These are phyloP conservation scores for Pediacus dermestoides DNA, from an alignment of 2,888 invertebrate genomes.

Conservation along the genomic window DNA sequence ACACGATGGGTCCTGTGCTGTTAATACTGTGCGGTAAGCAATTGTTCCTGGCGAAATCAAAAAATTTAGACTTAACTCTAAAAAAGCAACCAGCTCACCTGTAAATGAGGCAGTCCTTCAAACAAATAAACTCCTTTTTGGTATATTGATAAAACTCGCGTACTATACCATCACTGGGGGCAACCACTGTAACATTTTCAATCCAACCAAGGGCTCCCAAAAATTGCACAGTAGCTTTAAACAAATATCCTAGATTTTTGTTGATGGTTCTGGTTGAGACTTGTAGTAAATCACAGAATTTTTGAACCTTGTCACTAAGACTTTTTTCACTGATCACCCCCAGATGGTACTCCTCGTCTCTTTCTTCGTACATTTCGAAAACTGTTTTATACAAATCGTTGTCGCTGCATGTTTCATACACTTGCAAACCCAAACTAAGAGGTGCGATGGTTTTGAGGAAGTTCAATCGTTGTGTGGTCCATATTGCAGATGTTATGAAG, in stretches of 20 bases:
- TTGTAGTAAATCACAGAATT: constrained; percentile 37
- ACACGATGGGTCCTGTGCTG: constrained; percentile 27
- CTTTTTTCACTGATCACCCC: constrained; percentile 34
- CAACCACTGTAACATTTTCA: constrained; percentile 41
- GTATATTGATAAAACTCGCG: constrained; percentile 40
- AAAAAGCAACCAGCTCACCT: constrained; percentile 34
- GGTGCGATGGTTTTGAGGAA: constrained; percentile 32
- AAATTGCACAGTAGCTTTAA: constrained; percentile 38
- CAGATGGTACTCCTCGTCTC: constrained; percentile 27
- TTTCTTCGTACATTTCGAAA: constrained; percentile 36
- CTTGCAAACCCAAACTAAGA: constrained; percentile 31
- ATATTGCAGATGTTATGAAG: constrained; percentile 39
- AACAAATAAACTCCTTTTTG: constrained; percentile 39
- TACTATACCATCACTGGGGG: constrained; percentile 35
- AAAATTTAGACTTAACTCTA: constrained; percentile 15
- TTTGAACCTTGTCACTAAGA: constrained; percentile 28
- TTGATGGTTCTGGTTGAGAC: constrained; percentile 27
- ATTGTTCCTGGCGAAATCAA: constrained; percentile 21
- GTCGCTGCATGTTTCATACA: constrained; percentile 39
- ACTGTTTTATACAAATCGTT: constrained; percentile 36
- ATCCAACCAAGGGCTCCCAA: constrained; percentile 37
- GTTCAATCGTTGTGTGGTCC: constrained; percentile 42
- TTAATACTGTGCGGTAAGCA: constrained; percentile 19
- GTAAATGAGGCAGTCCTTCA: constrained; percentile 36
- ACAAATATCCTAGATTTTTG: constrained; percentile 26